phyloP scores from a whole-genome alignment of 2,113 vertebrate species.

The Anhinga anhinga region DNA sequence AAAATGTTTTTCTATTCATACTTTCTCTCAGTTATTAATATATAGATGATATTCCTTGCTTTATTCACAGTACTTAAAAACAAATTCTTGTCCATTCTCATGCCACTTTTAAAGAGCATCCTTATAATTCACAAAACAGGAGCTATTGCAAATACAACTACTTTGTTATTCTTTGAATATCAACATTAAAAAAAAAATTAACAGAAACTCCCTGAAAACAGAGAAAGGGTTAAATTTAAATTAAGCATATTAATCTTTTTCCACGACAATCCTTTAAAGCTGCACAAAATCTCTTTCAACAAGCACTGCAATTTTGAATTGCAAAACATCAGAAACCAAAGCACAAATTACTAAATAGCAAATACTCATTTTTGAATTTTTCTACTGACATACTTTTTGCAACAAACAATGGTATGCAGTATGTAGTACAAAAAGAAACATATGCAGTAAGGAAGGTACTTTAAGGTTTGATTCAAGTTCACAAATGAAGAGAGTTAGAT shows the following conservation, averaged over 20 bases:
- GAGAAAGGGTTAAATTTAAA: not conserved
- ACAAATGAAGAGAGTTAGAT: not conserved
- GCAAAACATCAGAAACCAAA: not conserved
- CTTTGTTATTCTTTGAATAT: not conserved
- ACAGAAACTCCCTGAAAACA: not conserved
- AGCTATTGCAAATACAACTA: not conserved
- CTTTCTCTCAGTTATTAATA: not conserved
- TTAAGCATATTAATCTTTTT: not conserved
- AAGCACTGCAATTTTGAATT: not conserved
- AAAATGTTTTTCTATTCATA: not conserved
- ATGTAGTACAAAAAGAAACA: not conserved
- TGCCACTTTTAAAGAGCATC: not conserved
- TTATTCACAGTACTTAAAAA: not conserved
- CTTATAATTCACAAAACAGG: not conserved
- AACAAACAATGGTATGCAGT: not conserved
- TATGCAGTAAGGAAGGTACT: not conserved
- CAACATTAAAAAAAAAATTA: fast-evolving
- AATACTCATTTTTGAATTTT: not conserved
- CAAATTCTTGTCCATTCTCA: not conserved
- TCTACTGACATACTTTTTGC: not conserved
- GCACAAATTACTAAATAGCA: not conserved
- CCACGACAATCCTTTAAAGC: not conserved
- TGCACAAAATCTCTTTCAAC: not conserved
- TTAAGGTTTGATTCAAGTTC: not conserved
- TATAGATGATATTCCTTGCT: not conserved